These are phyloP conservation scores for Drosophila eohydei DNA, from an alignment of 2,888 invertebrate species.

Conservation along the genomic window DNA sequence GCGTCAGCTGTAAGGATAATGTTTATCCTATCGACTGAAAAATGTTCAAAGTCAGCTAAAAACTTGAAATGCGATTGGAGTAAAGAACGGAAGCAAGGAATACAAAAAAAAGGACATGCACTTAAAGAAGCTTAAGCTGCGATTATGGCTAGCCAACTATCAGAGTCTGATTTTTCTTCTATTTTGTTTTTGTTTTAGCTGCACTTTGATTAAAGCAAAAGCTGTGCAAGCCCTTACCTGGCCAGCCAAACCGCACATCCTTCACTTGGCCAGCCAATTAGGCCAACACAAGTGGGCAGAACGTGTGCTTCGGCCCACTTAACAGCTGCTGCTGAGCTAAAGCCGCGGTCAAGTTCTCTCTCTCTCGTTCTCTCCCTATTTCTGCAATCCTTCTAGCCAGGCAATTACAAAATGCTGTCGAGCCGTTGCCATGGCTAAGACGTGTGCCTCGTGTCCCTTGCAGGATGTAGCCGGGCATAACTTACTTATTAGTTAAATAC, in stretches of 20 bases:
- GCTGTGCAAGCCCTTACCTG: constrained; percentile 8
- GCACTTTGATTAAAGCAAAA: constrained; percentile 13
- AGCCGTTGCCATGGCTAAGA: constrained; percentile 49
- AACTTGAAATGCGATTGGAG: background rate
- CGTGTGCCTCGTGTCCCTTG: constrained; percentile 19
- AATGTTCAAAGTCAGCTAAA: constrained; percentile 35
- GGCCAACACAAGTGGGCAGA: constrained; percentile 63
- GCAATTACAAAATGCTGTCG: constrained; percentile 53
- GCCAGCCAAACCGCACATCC: constrained; percentile 22
- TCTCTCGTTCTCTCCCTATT: background rate
- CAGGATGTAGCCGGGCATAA: constrained; percentile 33
- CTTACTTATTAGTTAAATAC: constrained; percentile 61
- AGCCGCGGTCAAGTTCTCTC: constrained; percentile 27
- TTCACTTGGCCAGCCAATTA: constrained; percentile 67
- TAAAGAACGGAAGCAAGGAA: background rate
- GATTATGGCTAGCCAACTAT: constrained; percentile 14
- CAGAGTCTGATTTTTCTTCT: constrained; percentile 4
- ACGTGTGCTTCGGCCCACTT: constrained; percentile 49
- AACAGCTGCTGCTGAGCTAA: constrained; percentile 31
- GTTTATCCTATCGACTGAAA: constrained; percentile 34
- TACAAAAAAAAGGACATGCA: background rate
- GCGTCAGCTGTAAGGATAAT: constrained; percentile 32
- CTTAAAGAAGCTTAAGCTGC: constrained; percentile 9
- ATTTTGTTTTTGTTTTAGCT: constrained; percentile 16
- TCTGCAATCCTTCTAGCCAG: background rate